These are phyloP conservation scores for Ianthella basta DNA, from an alignment of 37 sponge, comb jelly and placozoan genomes.

Conservation along the genomic window DNA sequence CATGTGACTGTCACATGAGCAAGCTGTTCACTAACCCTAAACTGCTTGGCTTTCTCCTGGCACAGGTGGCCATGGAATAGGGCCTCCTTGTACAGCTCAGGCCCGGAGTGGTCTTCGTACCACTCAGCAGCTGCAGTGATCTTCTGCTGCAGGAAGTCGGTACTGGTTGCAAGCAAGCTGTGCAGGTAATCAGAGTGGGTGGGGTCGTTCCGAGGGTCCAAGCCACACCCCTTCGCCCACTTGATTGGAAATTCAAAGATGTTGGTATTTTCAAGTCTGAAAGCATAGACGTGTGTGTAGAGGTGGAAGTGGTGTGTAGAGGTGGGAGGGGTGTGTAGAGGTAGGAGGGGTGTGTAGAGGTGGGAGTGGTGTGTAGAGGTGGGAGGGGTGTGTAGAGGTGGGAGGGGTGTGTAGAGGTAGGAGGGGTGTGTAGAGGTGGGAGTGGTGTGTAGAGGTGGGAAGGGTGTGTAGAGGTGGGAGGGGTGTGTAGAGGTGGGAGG, in stretches of 20 bases:
- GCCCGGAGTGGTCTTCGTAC: conserved; percentile 1
- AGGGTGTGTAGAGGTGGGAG: too few relatives aligned
- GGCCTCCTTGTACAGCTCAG: conserved; percentile 61
- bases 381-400: too few relatives aligned
- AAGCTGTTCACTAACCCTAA: conserved; percentile 37
- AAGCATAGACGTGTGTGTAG: too few relatives aligned
- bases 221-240: conserved; percentile 66
- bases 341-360: too few relatives aligned
- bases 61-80: conserved; percentile 59
- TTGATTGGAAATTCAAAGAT: conserved; percentile 70
- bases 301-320: too few relatives aligned
- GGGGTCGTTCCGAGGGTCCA: conserved; percentile 49
- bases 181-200: conserved; percentile 56
- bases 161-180: conserved; percentile 30
- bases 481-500: too few relatives aligned
- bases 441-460: too few relatives aligned
- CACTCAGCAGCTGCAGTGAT: conserved; percentile 28
- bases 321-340: too few relatives aligned
- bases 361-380: too few relatives aligned
- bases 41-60: conserved; percentile 25
- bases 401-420: too few relatives aligned
- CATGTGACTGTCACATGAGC: too few relatives aligned
- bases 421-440: too few relatives aligned
- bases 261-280: conserved; percentile 60
- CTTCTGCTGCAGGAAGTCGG: conserved; percentile 15